Base-by-base conservation (phyloP, 2,888 invertebrate genomes). In the Pogonocherus hispidulus region DNA sequence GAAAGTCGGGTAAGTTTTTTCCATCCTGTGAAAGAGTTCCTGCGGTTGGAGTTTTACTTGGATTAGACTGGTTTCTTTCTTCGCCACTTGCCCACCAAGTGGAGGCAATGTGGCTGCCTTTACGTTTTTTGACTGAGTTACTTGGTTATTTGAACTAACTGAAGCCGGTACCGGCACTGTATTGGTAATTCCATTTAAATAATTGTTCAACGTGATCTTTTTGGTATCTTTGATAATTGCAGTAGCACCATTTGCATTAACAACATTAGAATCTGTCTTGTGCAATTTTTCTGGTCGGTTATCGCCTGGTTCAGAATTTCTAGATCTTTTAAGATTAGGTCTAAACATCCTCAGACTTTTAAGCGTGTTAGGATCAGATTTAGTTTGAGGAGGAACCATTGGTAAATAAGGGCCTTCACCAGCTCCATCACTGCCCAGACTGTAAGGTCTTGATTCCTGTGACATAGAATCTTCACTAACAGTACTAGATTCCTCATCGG, bases 271-370 rank as follows among this genome's bases (percentile, higher is more conserved):
- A 54, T 73, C 69, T 23, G 68, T n/a, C 57, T 74, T 75, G 23
- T 35, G 65, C 19, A 71, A 37, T 46, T 75, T 73, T 51, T 66
- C 69, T 9, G 70, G 67, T 19, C 49, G 57, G 9, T 35, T 67
- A 47, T 68, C 65, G 16, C 35, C 59, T 23, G 66, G 19, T 20
- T 73, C 73, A 23, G 67, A 69, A 18, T 76, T 75, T 57, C 71
- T 69, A 35, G 70, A 63, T 52, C 83, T 77, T 71, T 86, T 86
- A 20, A 84, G 74, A 59, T 78, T 83, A 2, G 86, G 87, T 74
- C 89, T 83, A 72, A 87, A 89, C 86, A 87, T 87, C 67, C 88
- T 80, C 47, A 89, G 78, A 3, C 87, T 86, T 79, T 88, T 88
- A 2, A 89, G 80, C 4, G 88, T 88, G 14, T 86, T 85, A 1